Evolutionary conservation across 2,888 invertebrate species (phyloP).

Genomic region (Coelinius sp.): DNA sequence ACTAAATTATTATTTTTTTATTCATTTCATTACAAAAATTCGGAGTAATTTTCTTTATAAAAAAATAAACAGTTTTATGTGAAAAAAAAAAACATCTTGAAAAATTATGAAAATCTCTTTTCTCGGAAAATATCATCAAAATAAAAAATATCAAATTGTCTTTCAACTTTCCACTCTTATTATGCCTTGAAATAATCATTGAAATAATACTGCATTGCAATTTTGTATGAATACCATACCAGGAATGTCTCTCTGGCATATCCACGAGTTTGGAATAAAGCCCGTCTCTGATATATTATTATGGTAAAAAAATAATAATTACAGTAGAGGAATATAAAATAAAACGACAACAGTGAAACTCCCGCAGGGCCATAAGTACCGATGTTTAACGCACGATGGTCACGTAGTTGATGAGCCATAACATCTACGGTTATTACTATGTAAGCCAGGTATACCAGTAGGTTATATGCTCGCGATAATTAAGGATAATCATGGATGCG

Average conservation of each 20-base stretch:
- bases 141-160: too few relatives aligned
- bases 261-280: background rate
- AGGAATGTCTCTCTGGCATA: background rate
- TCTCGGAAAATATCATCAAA: too few relatives aligned
- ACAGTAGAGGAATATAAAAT: slow-evolving; percentile 11
- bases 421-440: slow-evolving; percentile 26
- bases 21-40: background rate
- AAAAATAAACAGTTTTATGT: too few relatives aligned
- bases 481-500: slow-evolving; percentile 26
- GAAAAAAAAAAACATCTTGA: too few relatives aligned
- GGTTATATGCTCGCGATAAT: slow-evolving; percentile 18
- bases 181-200: too few relatives aligned
- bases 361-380: slow-evolving; percentile 19
- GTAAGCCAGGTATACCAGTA: background rate
- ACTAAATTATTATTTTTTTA: background rate
- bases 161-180: too few relatives aligned
- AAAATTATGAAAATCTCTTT: too few relatives aligned
- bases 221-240: background rate
- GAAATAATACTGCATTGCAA: background rate
- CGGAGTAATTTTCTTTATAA: background rate
- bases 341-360: slow-evolving; percentile 11
- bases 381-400: slow-evolving; percentile 28
- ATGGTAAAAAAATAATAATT: slow-evolving; percentile 17
- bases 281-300: background rate
- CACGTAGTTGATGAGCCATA: slow-evolving; percentile 30